Base-by-base conservation (phyloP, 2,113 vertebrate genomes). In the Toxotes jaculatrix region DNA sequence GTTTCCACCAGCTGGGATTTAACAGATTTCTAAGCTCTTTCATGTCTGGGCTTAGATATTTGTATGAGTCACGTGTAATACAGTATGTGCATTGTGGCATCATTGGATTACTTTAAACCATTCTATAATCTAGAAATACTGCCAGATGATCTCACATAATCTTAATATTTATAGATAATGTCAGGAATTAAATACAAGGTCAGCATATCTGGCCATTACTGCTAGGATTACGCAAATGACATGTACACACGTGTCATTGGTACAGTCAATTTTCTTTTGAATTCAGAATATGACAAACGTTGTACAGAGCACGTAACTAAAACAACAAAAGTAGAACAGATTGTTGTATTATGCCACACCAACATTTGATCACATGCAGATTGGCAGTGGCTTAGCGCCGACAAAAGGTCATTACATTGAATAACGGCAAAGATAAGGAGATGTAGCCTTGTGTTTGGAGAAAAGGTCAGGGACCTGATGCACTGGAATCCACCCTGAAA, bases 391-490 rank as follows among this genome's bases (percentile, higher is more conserved):
- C 12, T 55, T 38, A 23, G 38, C 27, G 38, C 21, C 49, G 31
- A 47, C 10, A 13, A 84, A 74, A 83, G 55, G 73, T 86, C 78
- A 63, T 73, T 61, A 16, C 53, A 43, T 55, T 77, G 45, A 88
- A 85, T 75, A 71, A 45, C 34, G 60, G 55, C 31, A 31, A 1
- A 56, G 74, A 84, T 80, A 77, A 78, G 45, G 23, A 74, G 53
- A 40, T 77, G 21, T 42, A 67, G 68, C 73, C 13, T 63, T 80
- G 27, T 64, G 49, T 70, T 77, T 65, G 45, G 34, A 74, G 74
- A 47, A 93, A 95, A 94, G 92, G 93, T 93, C 90, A 91, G 34
- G 57, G 43, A 83, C 80, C 65, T 51, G 49, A 82, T 38, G 73
- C 61, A 72, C 38, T 83, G 66, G 71, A 89, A 89, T 89, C 86